Evolutionary conservation across 2,113 vertebrate genomes (phyloP).

Genomic region (Notechis scutatus): DNA sequence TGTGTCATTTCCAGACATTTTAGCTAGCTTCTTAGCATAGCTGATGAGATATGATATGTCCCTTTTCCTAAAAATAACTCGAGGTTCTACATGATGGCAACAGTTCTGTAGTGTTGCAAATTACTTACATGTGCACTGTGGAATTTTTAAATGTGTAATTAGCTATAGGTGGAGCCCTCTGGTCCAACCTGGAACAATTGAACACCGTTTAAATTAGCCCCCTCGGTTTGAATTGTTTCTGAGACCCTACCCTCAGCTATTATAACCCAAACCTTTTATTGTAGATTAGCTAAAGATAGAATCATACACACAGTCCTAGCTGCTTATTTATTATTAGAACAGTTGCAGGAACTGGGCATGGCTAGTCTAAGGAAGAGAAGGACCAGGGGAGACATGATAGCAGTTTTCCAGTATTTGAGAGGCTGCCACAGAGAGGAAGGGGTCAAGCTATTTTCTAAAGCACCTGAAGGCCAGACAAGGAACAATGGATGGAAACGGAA

Average conservation of each 20-base stretch:
- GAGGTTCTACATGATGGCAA: background rate
- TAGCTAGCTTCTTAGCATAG: background rate
- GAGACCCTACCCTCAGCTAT: background rate
- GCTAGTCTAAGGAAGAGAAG: too few relatives aligned
- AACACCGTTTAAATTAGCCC: background rate
- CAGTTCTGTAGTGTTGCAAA: background rate
- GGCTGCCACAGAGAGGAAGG: too few relatives aligned
- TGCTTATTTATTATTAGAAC: background rate
- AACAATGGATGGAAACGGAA: too few relatives aligned
- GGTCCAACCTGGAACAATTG: background rate
- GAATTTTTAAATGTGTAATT: background rate
- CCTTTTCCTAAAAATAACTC: background rate
- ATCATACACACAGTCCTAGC: background rate
- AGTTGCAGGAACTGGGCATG: too few relatives aligned
- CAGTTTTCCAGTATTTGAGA: too few relatives aligned
- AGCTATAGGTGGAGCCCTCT: background rate
- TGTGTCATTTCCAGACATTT: background rate
- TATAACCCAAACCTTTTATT: background rate
- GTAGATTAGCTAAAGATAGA: background rate
- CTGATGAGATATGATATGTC: background rate
- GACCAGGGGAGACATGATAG: too few relatives aligned
- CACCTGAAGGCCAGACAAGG: too few relatives aligned
- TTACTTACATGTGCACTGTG: background rate
- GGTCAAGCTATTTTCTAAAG: too few relatives aligned
- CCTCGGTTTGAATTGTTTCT: background rate